Evolutionary conservation across 2,888 invertebrate species (phyloP), one percentile per base, ranked within the genome.

Genomic region (Synanthedon andrenaeformis): DNA sequence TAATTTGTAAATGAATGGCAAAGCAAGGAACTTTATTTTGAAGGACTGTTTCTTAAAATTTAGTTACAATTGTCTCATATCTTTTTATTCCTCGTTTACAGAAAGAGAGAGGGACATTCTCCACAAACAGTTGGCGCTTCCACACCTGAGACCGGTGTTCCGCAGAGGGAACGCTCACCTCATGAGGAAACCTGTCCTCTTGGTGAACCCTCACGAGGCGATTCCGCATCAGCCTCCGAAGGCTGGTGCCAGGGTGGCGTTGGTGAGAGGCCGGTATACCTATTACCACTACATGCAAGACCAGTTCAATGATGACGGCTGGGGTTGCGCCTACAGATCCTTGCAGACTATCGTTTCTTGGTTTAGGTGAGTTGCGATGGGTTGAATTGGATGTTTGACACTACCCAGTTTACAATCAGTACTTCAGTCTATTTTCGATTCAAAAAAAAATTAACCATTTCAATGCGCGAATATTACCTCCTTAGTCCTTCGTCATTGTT

Each of bases 281-380:
- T 99, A 99, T 80, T 94, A 97, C 74, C 99, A 99, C 79, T 99
- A 99, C 77, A 94, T 96, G 92, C 98, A 98, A 78, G 94, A 98
- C 70, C 90, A 91, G 62, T 92, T 96, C 74, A 94, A 98, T 77
- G 99, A 99, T 70, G 93, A 94, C 75, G 97, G 97, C n/a, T 99
- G 99, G 99, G 99, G 99, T 4, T 99, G 99, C 86, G 99, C 99
- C 0, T 99, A 99, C 74, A 91, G 99, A 57, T 98, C 98, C 0
- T 89, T 99, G 68, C 99, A 99, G 85, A 98, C 99, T 0, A 90
- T 99, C 59, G 92, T 95, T 60, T 98, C 98, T 0, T 99, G 99
- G 99, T 97, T 96, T 73, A 90, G 91, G 90, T 90, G 75, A 71
- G 74, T 69, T 52, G 1, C n/a, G 1, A 12, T 42, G 0, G 42